Percentiles rank a stretch among this genome's conserved stretches.
Conservation (phyloP, 2,113 vertebrate species). For the Sorex fumeus region DNA sequence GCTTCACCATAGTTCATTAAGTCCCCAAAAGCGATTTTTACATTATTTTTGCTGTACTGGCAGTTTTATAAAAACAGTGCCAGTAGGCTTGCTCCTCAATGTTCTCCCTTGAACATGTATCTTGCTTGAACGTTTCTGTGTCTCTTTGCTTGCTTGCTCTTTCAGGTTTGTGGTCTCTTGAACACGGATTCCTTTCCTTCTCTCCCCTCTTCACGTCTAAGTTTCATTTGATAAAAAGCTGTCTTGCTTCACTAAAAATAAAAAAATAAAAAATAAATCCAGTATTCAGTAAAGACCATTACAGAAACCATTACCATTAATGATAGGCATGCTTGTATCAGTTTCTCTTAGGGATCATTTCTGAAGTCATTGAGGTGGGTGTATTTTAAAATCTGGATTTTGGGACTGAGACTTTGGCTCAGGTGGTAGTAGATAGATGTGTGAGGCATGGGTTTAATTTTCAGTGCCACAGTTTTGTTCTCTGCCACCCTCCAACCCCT, state of each 20-base stretch:
- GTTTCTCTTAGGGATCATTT: conserved; percentile 50
- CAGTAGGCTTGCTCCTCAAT: no score
- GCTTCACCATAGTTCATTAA: conserved; percentile 58
- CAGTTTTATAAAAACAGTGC: conserved; percentile 14
- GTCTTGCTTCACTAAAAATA: no score
- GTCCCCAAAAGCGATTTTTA: conserved; percentile 44
- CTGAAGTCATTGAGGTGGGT: conserved; percentile 50
- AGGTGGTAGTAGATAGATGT: no score
- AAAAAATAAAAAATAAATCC: conserved; percentile 60
- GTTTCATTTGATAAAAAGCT: no score
- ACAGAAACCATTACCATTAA: conserved; percentile 59
- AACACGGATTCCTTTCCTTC: no score
- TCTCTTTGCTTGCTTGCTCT: no score
- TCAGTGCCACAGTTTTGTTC: background rate
- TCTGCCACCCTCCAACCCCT: background rate
- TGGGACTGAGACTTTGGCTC: background rate
- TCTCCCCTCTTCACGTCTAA: no score
- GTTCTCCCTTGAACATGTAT: no score
- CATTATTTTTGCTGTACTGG: conserved; percentile 56
- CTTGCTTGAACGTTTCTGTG: no score
- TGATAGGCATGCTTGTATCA: conserved; percentile 8
- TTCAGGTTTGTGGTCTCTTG: no score
- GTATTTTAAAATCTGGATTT: conserved; percentile 61
- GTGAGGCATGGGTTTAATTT: no score
- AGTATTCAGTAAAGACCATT: background rate